phyloP scores from a whole-genome alignment of 2,797 vertebrate genomes.

The Spea hammondii region DNA sequence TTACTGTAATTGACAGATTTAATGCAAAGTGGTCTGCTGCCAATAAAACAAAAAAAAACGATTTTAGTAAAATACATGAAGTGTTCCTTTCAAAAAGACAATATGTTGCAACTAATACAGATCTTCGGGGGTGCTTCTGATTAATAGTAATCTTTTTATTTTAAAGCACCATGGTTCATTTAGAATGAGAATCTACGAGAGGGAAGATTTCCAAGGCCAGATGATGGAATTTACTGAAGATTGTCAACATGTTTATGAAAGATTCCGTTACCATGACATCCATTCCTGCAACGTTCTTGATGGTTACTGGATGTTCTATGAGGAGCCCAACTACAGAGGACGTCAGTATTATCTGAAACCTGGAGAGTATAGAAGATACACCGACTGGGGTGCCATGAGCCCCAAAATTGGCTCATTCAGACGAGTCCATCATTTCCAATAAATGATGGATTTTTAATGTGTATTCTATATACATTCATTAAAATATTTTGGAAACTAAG shows the following conservation, averaged over 20 bases:
- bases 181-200: conserved; percentile 34
- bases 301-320: conserved; percentile 38
- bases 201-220: conserved; percentile 24
- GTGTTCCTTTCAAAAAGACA: not conserved
- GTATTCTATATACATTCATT: too few relatives aligned
- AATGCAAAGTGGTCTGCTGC: too few relatives aligned
- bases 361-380: conserved; percentile 31
- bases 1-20: too few relatives aligned
- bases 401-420: conserved; percentile 26
- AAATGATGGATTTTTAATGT: not conserved
- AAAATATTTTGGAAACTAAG: too few relatives aligned
- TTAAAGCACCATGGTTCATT: conserved; percentile 29
- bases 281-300: conserved; percentile 30
- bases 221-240: conserved; percentile 39
- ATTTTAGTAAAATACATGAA: not conserved
- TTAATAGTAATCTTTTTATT: not conserved
- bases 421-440: conserved; percentile 3
- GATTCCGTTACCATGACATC: conserved; percentile 12
- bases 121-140: too few relatives aligned
- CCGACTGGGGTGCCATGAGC: conserved; percentile 22
- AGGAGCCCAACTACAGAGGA: conserved; percentile 28
- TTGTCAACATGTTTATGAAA: not conserved
- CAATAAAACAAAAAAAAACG: too few relatives aligned
- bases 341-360: conserved; percentile 35
- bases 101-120: not conserved